These are phyloP conservation scores for Hirtodrosophila confusa DNA, from an alignment of 2,888 invertebrate species.

Conservation along the genomic window DNA sequence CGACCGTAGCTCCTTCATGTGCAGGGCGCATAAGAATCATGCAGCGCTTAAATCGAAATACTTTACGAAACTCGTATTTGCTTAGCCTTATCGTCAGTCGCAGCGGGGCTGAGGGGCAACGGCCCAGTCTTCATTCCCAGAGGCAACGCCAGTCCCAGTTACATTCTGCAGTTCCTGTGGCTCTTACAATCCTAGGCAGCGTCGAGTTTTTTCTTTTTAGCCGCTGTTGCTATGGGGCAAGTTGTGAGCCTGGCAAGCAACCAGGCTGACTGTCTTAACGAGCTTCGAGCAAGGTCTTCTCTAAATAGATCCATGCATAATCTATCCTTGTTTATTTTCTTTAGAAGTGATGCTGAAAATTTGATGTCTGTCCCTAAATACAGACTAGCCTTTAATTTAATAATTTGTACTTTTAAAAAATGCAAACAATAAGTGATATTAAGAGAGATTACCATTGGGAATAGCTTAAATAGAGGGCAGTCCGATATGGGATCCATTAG, in stretches of 20 bases:
- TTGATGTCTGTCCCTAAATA: too few relatives aligned
- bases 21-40: constrained; percentile 53
- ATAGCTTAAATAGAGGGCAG: too few relatives aligned
- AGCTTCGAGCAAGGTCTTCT: constrained; percentile 6
- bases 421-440: too few relatives aligned
- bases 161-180: constrained; percentile 18
- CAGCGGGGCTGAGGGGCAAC: background rate
- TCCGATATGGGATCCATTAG: too few relatives aligned
- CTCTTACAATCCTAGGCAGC: constrained; percentile 22
- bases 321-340: background rate
- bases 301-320: background rate
- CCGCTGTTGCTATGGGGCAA: constrained; percentile 66
- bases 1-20: constrained; percentile 38
- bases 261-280: constrained; percentile 10
- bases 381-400: too few relatives aligned
- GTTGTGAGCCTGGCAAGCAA: constrained; percentile 21
- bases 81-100: constrained; percentile 63
- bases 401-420: too few relatives aligned
- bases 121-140: constrained; percentile 25
- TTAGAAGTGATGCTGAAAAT: too few relatives aligned
- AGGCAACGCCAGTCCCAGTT: constrained; percentile 23
- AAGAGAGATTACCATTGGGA: too few relatives aligned
- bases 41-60: constrained; percentile 70
- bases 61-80: constrained; percentile 76
- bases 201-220: constrained; percentile 30